Evolutionary conservation across 2,113 vertebrate species (phyloP).

Genomic region (Oryctolagus cuniculus): DNA sequence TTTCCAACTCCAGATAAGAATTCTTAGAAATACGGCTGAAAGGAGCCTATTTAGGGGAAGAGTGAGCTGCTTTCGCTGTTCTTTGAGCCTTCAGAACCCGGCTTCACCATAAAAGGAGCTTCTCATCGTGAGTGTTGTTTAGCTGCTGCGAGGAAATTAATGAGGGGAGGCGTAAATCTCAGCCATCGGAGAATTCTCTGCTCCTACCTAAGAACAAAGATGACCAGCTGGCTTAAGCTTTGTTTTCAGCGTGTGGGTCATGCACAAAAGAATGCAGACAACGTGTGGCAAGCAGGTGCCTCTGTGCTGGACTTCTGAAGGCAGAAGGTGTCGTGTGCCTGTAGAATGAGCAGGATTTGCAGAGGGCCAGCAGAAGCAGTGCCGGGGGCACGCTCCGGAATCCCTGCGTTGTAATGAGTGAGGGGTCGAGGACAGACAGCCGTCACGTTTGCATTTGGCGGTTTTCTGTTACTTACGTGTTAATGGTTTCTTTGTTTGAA

Average conservation of each 20-base stretch:
- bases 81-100: constrained; percentile 42
- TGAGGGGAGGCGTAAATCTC: constrained; percentile 58
- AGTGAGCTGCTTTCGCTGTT: constrained; percentile 7
- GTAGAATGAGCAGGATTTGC: not conserved
- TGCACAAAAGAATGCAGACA: not conserved
- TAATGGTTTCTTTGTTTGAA: too few relatives aligned
- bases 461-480: constrained; percentile 37
- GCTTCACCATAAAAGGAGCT: constrained; percentile 35
- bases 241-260: constrained; percentile 20
- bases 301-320: constrained; percentile 63
- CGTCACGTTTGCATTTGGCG: not conserved
- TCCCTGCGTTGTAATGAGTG: constrained; percentile 38
- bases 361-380: constrained; percentile 43
- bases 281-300: not conserved
- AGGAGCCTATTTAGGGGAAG: constrained; percentile 67
- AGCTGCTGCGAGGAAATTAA: constrained; percentile 60
- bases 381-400: constrained; percentile 45
- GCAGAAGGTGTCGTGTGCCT: constrained; percentile 26
- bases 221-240: constrained; percentile 47
- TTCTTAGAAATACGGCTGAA: not conserved
- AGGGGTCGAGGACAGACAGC: constrained; percentile 49
- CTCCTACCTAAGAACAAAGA: not conserved
- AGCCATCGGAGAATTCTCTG: constrained; percentile 63
- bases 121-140: constrained; percentile 12
- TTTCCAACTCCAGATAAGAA: not conserved